Conservation (phyloP, 2,797 vertebrate genomes). For the Denticeps clupeoides region DNA sequence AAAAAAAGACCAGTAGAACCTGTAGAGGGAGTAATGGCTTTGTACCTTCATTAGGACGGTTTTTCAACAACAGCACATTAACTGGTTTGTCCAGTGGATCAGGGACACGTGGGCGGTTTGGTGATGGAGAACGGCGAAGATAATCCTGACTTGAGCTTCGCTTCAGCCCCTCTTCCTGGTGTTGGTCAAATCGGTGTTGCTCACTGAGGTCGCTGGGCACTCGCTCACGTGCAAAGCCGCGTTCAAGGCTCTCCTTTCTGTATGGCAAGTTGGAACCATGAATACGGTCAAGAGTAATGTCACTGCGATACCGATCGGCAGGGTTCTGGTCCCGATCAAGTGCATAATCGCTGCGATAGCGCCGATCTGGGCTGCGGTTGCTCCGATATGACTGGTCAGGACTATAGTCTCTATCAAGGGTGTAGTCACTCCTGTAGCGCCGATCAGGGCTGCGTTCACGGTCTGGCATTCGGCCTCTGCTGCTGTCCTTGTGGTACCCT, state of each 20-base stretch:
- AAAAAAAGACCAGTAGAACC: too few relatives aligned
- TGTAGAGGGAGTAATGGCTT: not conserved
- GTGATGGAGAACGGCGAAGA: slow-evolving; percentile 67
- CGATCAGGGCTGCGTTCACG: slow-evolving; percentile 36
- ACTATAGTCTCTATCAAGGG: slow-evolving; percentile 31
- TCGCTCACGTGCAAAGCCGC: slow-evolving; percentile 28
- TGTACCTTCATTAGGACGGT: slow-evolving; percentile 79
- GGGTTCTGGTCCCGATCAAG: slow-evolving; percentile 38
- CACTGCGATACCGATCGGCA: slow-evolving; percentile 44
- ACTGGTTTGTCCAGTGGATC: slow-evolving; percentile 63
- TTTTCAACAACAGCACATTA: slow-evolving; percentile 79
- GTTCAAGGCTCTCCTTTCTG: slow-evolving; percentile 34
- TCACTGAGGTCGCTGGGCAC: slow-evolving; percentile 25
- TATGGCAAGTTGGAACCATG: slow-evolving; percentile 52
- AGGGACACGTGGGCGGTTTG: slow-evolving; percentile 35
- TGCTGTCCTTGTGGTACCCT: slow-evolving; percentile 53
- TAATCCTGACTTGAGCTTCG: slow-evolving; percentile 65
- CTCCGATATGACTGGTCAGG: slow-evolving; percentile 18
- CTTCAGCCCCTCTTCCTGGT: slow-evolving; percentile 33
- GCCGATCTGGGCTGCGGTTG: slow-evolving; percentile 45
- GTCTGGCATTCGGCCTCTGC: slow-evolving; percentile 53
- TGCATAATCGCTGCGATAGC: slow-evolving; percentile 30
- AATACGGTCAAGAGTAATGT: slow-evolving; percentile 52
- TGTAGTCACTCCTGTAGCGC: slow-evolving; percentile 15
- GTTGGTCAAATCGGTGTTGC: slow-evolving; percentile 36